A percentile compares a stretch with the other conserved stretches of the same genome.
These are phyloP conservation scores for Gnathonemus echidnorhynchus DNA, from an alignment of 2,113 vertebrate species.

Conservation along the genomic window DNA sequence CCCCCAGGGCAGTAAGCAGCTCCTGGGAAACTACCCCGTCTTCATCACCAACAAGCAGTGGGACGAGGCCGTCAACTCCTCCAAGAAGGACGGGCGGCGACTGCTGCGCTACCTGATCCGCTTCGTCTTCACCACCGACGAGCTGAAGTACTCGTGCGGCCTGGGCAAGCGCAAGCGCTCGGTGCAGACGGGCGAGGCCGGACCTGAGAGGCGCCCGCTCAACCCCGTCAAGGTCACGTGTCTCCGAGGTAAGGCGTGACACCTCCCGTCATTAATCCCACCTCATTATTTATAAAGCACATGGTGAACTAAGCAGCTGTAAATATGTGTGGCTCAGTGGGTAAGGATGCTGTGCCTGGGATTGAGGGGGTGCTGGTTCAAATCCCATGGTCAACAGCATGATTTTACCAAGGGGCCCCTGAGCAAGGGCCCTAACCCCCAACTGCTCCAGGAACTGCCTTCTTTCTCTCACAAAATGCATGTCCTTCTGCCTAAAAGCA, in stretches of 20 bases:
- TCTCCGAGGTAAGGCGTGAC: conserved; percentile 81
- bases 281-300: not conserved
- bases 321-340: not conserved
- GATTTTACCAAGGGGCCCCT: not conserved
- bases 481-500: not conserved
- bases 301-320: not conserved
- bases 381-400: not conserved
- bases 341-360: not conserved
- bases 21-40: conserved; percentile 97
- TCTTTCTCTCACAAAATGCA: not conserved
- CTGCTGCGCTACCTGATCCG: conserved; percentile 97
- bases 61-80: conserved; percentile 98
- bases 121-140: conserved; percentile 97
- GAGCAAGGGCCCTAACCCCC: not conserved
- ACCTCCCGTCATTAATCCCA: not conserved
- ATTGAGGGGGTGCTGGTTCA: not conserved
- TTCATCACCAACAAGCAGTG: conserved; percentile 98
- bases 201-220: conserved; percentile 92
- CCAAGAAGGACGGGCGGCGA: conserved; percentile 92
- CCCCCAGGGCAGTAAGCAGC: conserved; percentile 89
- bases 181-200: conserved; percentile 90
- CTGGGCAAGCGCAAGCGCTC: conserved; percentile 98
- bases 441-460: too few species aligned
- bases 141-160: conserved; percentile 98
- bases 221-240: conserved; percentile 99